Percentiles rank a stretch among this genome's conserved stretches.
These are phyloP conservation scores for Nomada hirtipes DNA, from an alignment of 2,888 invertebrate species.

Conservation along the genomic window DNA sequence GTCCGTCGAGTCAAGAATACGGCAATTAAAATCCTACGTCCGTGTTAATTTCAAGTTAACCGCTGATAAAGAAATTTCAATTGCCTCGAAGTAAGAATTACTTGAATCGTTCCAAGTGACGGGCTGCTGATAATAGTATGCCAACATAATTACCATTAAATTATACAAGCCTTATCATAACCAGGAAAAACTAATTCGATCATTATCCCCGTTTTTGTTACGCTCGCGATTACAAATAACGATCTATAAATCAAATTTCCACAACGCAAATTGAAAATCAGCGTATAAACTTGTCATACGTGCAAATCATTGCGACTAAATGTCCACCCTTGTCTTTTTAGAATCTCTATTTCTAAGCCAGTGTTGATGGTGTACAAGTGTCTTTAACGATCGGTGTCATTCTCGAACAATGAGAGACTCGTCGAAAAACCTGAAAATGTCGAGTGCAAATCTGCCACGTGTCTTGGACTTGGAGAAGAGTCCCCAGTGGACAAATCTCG, in stretches of 20 bases:
- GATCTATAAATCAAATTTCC: neutral
- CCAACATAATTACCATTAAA: neutral
- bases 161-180: slow-evolving; percentile 2
- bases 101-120: neutral
- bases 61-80: neutral
- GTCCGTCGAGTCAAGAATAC: neutral
- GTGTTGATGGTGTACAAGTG: neutral
- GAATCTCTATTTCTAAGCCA: neutral
- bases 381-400: no score
- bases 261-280: neutral
- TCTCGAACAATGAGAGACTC: slow-evolving; percentile 10
- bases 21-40: neutral
- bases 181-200: neutral
- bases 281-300: slow-evolving; percentile 32
- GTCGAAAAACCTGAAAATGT: slow-evolving; percentile 24
- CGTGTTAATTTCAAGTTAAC: neutral
- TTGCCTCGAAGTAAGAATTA: slow-evolving; percentile 4
- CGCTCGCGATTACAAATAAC: neutral
- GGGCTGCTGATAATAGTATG: neutral
- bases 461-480: slow-evolving; percentile 75
- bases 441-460: slow-evolving; percentile 60
- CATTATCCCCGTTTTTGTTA: no score
- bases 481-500: slow-evolving; percentile 74
- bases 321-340: neutral
- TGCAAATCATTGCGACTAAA: neutral